phyloP scores from a whole-genome alignment of 2,797 vertebrate species.

The Acridotheres tristis region DNA sequence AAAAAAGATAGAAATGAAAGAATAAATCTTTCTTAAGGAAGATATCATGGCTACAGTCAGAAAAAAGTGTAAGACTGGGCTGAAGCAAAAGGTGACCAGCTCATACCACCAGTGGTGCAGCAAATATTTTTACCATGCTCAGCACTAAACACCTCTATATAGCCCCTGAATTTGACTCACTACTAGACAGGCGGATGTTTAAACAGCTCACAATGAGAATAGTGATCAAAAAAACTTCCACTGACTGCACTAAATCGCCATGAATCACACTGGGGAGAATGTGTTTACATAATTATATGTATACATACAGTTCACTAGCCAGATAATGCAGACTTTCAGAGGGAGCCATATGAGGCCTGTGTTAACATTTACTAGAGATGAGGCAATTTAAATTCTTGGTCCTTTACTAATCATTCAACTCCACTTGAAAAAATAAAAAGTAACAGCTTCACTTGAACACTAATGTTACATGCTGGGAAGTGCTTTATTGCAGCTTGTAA shows the following conservation, averaged over 20 bases:
- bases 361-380: constrained; percentile 55
- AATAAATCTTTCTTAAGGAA: neutral
- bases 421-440: constrained; percentile 65
- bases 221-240: constrained; percentile 24
- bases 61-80: neutral
- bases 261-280: neutral
- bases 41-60: neutral
- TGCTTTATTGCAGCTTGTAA: constrained; percentile 55
- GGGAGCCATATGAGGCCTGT: constrained; percentile 16
- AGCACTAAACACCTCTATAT: neutral
- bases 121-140: neutral
- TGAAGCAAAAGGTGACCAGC: neutral
- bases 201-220: neutral
- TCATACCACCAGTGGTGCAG: neutral
- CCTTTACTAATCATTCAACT: constrained; percentile 60
- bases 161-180: neutral
- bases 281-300: constrained; percentile 34
- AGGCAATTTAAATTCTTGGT: constrained; percentile 51
- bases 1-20: neutral
- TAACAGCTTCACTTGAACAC: constrained; percentile 54
- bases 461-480: constrained; percentile 60
- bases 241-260: neutral
- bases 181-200: neutral
- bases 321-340: constrained; percentile 34
- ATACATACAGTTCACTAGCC: constrained; percentile 17